A percentile compares a stretch with the other conserved stretches of the same genome.
Conservation (phyloP, 2,113 vertebrate species). For the Rhea americana region DNA sequence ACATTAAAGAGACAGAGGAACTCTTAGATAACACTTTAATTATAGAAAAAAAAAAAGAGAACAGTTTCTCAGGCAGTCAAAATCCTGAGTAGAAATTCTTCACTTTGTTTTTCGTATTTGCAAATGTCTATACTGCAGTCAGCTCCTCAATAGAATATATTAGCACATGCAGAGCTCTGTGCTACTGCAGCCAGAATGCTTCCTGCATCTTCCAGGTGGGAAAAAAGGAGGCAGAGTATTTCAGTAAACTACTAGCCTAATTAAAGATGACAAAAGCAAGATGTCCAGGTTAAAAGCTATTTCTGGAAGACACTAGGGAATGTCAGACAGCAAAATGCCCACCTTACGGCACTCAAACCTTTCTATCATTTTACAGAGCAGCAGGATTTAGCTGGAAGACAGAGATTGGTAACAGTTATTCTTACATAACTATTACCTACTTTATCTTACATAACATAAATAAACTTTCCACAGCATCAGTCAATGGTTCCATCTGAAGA, state of each 20-base stretch:
- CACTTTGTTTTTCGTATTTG: background rate
- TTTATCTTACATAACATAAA: background rate
- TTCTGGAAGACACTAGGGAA: background rate
- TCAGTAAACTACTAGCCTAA: background rate
- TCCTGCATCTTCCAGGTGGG: background rate
- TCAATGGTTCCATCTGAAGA: background rate
- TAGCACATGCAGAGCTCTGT: background rate
- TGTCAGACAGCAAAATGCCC: background rate
- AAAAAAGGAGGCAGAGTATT: background rate
- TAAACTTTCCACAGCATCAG: background rate
- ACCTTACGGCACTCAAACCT: background rate
- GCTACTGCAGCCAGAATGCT: background rate
- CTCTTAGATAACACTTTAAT: background rate
- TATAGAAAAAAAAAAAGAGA: background rate
- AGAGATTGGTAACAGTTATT: background rate
- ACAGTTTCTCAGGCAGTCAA: conserved; percentile 29
- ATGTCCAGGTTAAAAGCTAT: background rate
- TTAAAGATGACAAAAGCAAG: background rate
- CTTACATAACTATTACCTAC: background rate
- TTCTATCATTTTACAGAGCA: background rate
- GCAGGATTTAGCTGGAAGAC: background rate
- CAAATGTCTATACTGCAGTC: background rate
- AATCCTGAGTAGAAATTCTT: background rate
- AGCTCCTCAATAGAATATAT: conserved; percentile 12
- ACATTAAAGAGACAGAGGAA: conserved; percentile 13